Percentiles rank a stretch among this genome's conserved stretches.
These are phyloP conservation scores for Rousettus leschenaultii DNA, from an alignment of 2,113 vertebrate species.

Conservation along the genomic window DNA sequence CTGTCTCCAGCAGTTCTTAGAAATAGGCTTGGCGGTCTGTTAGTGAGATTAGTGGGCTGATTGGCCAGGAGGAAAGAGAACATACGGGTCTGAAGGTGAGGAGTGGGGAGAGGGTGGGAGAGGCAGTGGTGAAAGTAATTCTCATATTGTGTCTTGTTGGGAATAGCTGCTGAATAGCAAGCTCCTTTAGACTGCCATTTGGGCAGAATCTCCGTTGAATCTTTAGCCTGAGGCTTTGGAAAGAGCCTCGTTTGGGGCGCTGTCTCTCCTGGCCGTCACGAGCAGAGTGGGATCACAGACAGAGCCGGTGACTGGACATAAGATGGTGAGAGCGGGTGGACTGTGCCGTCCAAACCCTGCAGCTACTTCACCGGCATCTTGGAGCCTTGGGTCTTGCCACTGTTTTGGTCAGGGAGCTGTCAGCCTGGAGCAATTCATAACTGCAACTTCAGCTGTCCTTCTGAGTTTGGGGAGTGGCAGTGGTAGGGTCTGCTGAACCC, in stretches of 20 bases:
- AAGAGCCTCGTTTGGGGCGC: neutral
- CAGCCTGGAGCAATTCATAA: neutral
- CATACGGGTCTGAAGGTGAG: neutral
- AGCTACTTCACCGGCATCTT: accelerated
- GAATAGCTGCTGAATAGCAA: neutral
- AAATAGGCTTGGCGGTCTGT: neutral
- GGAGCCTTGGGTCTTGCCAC: neutral
- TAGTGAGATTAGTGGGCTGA: neutral
- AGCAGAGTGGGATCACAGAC: neutral
- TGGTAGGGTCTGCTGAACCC: neutral
- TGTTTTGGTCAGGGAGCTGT: neutral
- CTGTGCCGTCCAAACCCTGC: neutral
- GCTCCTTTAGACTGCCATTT: neutral
- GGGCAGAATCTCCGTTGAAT: neutral
- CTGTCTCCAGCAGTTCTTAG: neutral
- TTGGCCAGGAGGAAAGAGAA: neutral
- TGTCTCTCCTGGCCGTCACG: neutral
- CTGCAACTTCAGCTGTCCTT: neutral
- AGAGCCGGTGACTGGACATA: neutral
- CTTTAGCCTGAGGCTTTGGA: neutral
- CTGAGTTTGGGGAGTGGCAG: neutral
- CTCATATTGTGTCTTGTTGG: neutral
- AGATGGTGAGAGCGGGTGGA: neutral
- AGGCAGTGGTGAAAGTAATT: neutral
- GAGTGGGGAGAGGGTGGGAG: neutral